Conservation (phyloP, 2,113 vertebrate genomes). For the Archilochus colubris region DNA sequence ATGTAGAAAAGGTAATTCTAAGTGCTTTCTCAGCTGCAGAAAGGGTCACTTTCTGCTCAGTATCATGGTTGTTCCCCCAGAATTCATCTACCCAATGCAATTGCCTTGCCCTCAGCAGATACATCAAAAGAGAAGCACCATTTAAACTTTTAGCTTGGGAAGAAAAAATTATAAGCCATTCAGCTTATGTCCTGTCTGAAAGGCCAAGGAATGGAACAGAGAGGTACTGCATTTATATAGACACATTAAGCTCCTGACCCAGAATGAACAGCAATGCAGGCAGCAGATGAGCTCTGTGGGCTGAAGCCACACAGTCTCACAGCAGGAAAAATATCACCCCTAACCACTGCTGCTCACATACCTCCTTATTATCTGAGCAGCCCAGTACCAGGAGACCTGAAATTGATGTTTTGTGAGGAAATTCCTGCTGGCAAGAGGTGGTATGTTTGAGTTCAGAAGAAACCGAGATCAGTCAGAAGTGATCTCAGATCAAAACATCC, state of each 20-base stretch:
- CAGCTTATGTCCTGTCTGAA: slow-evolving; percentile 19
- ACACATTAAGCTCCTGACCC: slow-evolving; percentile 11
- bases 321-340: slow-evolving; percentile 43
- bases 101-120: not conserved
- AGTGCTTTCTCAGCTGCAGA: not conserved
- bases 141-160: slow-evolving; percentile 22
- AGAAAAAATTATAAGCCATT: slow-evolving; percentile 36
- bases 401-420: slow-evolving; percentile 55
- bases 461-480: slow-evolving; percentile 12
- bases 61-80: not conserved
- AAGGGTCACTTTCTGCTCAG: not conserved
- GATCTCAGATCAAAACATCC: slow-evolving; percentile 60
- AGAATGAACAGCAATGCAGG: not conserved
- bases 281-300: not conserved
- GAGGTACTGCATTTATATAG: slow-evolving; percentile 1
- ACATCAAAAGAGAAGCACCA: not conserved
- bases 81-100: not conserved
- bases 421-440: slow-evolving; percentile 59
- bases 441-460: slow-evolving; percentile 61
- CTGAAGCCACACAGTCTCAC: slow-evolving; percentile 16
- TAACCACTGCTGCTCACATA: slow-evolving; percentile 45
- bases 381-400: slow-evolving; percentile 41
- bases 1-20: not conserved
- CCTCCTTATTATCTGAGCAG: slow-evolving; percentile 64
- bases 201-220: not conserved